Conservation (phyloP, 2,113 vertebrate species). For the Pica pica region DNA sequence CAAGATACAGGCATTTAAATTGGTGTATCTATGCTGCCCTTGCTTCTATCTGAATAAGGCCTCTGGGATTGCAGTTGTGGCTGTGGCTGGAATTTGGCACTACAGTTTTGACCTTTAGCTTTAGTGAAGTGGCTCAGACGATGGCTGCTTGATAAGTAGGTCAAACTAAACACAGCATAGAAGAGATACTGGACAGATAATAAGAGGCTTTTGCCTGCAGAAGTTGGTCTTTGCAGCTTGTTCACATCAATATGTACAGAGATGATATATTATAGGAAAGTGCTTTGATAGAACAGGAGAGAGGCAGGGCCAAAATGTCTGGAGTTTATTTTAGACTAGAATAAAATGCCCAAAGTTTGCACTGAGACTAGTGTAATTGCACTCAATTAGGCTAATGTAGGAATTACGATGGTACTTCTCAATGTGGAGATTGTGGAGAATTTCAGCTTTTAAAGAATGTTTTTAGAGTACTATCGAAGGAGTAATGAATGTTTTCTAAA, state of each 20-base stretch:
- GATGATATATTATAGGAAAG: neutral
- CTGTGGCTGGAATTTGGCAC: neutral
- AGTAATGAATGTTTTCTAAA: neutral
- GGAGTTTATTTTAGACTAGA: neutral
- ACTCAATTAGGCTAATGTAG: neutral
- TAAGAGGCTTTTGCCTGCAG: neutral
- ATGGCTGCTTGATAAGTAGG: neutral
- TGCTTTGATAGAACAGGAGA: neutral
- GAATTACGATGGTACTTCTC: neutral
- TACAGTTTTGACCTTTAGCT: neutral
- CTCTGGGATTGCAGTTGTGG: neutral
- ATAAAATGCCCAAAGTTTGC: neutral
- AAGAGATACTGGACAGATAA: neutral
- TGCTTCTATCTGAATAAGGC: neutral
- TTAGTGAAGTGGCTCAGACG: neutral
- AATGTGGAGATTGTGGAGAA: neutral
- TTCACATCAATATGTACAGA: neutral
- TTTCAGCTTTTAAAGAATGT: neutral
- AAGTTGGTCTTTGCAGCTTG: neutral
- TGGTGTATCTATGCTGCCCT: neutral
- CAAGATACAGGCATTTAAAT: neutral
- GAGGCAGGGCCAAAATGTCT: neutral
- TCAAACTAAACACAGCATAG: slow-evolving; percentile 7
- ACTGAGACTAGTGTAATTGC: neutral
- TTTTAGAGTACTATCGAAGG: neutral